Conservation (phyloP, 2,888 invertebrate genomes). For the Rhopalosiphum nymphaeae region DNA sequence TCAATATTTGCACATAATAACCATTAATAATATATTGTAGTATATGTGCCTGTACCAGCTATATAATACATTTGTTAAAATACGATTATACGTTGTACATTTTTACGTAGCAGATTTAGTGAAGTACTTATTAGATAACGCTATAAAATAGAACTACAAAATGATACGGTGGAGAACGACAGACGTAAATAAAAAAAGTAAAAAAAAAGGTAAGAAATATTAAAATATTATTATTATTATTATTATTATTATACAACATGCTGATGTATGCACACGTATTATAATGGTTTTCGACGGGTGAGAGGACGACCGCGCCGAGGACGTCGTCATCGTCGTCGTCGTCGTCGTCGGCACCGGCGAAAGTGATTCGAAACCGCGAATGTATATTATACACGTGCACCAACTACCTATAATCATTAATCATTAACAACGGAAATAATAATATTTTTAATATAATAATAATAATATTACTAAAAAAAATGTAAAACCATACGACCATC, state of each 20-base stretch:
- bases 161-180: not conserved
- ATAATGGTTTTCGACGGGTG: not conserved
- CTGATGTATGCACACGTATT: not conserved
- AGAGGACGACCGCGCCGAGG: conserved; percentile 17
- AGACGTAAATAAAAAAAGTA: not conserved
- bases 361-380: conserved; percentile 51
- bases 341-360: not conserved
- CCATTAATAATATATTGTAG: not conserved
- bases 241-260: conserved; percentile 1
- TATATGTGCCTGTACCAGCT: not conserved
- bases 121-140: not conserved
- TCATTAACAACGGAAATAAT: conserved; percentile 16
- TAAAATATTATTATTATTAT: not conserved
- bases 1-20: not conserved
- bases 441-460: not conserved
- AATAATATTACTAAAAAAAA: not conserved
- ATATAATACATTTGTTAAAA: too few relatives aligned
- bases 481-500: not conserved
- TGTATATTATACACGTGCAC: not conserved
- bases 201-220: not conserved
- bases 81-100: not conserved
- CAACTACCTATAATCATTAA: not conserved
- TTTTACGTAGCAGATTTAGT: not conserved
- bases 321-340: not conserved
- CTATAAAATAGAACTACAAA: not conserved